Conservation (phyloP, 1,140 invertebrate genomes). For the Orius laevigatus region DNA sequence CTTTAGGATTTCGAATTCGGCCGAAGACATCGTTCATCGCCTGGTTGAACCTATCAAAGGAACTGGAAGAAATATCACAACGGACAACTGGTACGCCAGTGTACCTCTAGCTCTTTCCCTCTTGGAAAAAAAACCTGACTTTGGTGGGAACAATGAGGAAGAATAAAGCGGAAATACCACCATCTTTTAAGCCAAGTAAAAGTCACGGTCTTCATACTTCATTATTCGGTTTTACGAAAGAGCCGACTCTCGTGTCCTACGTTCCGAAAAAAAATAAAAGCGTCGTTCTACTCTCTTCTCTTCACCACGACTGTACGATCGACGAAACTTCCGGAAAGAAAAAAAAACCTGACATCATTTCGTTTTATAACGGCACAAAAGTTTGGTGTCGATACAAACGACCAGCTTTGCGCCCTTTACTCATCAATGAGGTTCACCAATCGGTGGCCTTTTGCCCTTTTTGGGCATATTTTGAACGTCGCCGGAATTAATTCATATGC, state of each 20-base stretch:
- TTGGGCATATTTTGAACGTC: slow-evolving; percentile 23
- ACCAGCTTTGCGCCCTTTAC: slow-evolving; percentile 24
- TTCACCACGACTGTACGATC: slow-evolving; percentile 21
- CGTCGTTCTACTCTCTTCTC: slow-evolving; percentile 23
- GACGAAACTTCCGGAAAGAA: slow-evolving; percentile 12
- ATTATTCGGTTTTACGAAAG: slow-evolving; percentile 16
- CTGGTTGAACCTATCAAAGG: slow-evolving; percentile 17
- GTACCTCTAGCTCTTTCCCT: slow-evolving; percentile 16
- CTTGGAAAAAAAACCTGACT: slow-evolving; percentile 22
- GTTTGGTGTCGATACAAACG: slow-evolving; percentile 23
- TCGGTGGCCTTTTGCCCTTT: slow-evolving; percentile 24
- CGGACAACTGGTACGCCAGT: slow-evolving; percentile 21
- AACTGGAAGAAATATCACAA: slow-evolving; percentile 22
- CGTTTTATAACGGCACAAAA: slow-evolving; percentile 23
- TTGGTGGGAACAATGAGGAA: slow-evolving; percentile 23
- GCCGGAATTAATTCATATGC: slow-evolving; percentile 17
- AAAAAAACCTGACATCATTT: slow-evolving; percentile 23
- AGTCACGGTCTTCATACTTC: neutral
- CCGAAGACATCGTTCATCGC: slow-evolving; percentile 20
- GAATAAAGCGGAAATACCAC: slow-evolving; percentile 24
- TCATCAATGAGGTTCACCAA: slow-evolving; percentile 16
- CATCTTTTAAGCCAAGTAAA: slow-evolving; percentile 24
- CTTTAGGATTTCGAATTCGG: slow-evolving; percentile 22
- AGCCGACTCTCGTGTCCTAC: slow-evolving; percentile 17
- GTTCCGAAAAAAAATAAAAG: slow-evolving; percentile 19